Conservation (phyloP, 2,113 vertebrate genomes). For the Microtus richardsoni region DNA sequence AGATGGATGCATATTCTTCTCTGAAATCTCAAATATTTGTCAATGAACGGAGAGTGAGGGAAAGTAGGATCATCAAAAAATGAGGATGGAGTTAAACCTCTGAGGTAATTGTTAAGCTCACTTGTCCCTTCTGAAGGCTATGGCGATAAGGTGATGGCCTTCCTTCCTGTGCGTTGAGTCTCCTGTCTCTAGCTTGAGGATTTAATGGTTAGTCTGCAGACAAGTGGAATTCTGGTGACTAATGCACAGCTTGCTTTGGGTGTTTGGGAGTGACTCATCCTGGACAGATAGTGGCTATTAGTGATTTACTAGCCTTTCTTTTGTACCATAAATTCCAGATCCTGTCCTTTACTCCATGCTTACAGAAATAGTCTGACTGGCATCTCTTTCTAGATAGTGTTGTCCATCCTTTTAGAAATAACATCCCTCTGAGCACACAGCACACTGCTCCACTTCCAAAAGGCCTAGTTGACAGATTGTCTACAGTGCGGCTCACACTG, state of each 20-base stretch:
- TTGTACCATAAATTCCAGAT: conserved; percentile 49
- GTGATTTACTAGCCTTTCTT: conserved; percentile 61
- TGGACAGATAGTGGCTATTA: conserved; percentile 46
- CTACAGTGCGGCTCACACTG: neutral
- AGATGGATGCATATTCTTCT: neutral
- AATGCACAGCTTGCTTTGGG: conserved; percentile 11
- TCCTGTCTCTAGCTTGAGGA: neutral
- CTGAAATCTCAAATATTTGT: conserved; percentile 40
- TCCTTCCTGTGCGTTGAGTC: neutral
- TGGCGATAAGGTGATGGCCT: neutral
- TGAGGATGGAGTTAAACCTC: neutral
- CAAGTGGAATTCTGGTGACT: conserved; percentile 31
- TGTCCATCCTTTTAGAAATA: conserved; percentile 36
- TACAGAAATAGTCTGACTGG: conserved; percentile 34
- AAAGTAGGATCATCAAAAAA: conserved; percentile 1
- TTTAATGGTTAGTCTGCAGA: conserved; percentile 43
- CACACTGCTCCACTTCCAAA: neutral
- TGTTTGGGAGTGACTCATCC: conserved; percentile 52
- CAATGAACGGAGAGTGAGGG: neutral
- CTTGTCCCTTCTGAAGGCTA: neutral
- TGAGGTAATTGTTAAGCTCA: conserved; percentile 6
- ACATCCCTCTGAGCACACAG: conserved; percentile 3
- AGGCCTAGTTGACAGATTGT: neutral
- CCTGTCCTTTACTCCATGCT: conserved; percentile 24
- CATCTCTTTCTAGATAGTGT: neutral